Evolutionary conservation across 2,797 vertebrate genomes (phyloP), one percentile per base, ranked within the genome.

Genomic region (Melanogrammus aeglefinus): DNA sequence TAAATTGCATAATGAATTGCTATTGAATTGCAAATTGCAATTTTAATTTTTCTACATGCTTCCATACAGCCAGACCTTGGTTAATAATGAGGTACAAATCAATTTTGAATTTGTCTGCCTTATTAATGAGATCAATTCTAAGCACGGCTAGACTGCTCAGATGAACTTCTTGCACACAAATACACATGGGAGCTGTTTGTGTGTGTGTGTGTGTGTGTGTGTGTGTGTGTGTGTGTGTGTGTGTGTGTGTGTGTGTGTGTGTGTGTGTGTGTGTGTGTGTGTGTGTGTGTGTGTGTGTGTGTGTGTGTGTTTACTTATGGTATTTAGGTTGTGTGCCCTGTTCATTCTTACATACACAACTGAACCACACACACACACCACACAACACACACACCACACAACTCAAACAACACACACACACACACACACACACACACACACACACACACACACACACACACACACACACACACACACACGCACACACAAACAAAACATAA

Each of bases 71-170:
- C 36, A 88, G 76, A 83, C 89, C 83, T 84, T 39, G 79, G 79
- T 90, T 88, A 90, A 91, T 89, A 51, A 57, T 21, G 18, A 21
- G 47, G 47, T 57, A 16, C 47, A 21, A 82, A 92, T 91, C 88
- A 87, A 89, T 90, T 86, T 88, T 90, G 88, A 88, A 91, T 90
- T 91, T 89, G 86, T 88, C 86, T 86, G 18, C 88, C 83, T 78
- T 89, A 86, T 86, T 90, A 87, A 92, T 90, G 85, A 88, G 82
- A 78, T 89, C 72, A 81, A 92, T 90, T 87, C 85, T n/a, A 44
- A 82, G 80, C 84, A 82, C 76, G 5, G 47, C 47, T 18, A 18
- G 47, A 16, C 47, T 6, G 47, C 47, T 57, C 47, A 21, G 47
- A 79, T 89, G 82, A 82, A 72, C 3, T 21, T 29, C 13, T 57